Conservation (phyloP, 2,888 invertebrate species). For the Drosophila robusta region DNA sequence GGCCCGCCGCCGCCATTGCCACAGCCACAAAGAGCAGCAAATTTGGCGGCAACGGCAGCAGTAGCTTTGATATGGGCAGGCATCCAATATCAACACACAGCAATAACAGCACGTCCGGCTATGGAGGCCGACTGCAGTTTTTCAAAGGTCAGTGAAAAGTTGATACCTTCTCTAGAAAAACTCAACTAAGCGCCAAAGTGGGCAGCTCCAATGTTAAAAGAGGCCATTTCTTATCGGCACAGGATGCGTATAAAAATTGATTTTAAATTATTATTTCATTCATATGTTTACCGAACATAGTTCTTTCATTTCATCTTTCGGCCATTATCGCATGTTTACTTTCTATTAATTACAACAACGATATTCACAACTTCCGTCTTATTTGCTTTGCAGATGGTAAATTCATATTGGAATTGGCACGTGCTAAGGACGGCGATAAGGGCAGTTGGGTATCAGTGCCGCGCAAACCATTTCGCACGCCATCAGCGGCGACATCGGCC, state of each 20-base stretch:
- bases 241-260: too few relatives aligned
- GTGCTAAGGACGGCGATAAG: slow-evolving; percentile 91
- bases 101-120: slow-evolving; percentile 62
- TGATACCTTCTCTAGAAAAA: too few relatives aligned
- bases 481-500: slow-evolving; percentile 88
- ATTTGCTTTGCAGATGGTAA: slow-evolving; percentile 90
- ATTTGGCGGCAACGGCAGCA: slow-evolving; percentile 43
- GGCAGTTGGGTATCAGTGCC: slow-evolving; percentile 96
- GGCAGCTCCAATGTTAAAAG: too few relatives aligned
- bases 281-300: not conserved
- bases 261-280: too few relatives aligned
- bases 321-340: not conserved
- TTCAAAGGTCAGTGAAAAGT: slow-evolving; percentile 82
- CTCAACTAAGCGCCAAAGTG: too few relatives aligned
- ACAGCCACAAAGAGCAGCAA: slow-evolving; percentile 53
- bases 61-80: slow-evolving; percentile 79
- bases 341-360: not conserved
- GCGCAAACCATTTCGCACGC: slow-evolving; percentile 94
- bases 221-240: too few relatives aligned
- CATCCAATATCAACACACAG: slow-evolving; percentile 75
- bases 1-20: slow-evolving; percentile 42
- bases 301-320: not conserved
- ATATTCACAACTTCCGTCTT: not conserved
- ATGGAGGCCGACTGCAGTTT: slow-evolving; percentile 85
- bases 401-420: slow-evolving; percentile 93